Conservation (phyloP, 2,888 invertebrate species). For the Oscheius sp. region DNA sequence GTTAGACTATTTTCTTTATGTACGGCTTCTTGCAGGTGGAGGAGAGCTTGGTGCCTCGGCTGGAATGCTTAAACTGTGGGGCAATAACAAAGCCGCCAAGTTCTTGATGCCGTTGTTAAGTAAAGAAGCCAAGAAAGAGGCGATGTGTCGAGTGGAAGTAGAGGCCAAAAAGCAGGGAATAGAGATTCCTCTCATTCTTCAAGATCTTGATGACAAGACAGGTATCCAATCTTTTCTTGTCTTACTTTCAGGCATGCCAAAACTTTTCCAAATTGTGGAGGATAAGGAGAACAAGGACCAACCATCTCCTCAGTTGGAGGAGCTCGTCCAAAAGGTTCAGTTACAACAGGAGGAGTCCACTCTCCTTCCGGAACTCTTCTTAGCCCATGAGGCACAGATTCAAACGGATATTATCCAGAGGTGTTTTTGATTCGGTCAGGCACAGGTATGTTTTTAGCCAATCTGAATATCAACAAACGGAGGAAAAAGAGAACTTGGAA, state of each 20-base stretch:
- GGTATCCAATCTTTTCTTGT: constrained; percentile 8
- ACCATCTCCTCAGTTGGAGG: constrained; percentile 48
- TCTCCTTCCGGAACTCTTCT: constrained; percentile 30
- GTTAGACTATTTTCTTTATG: constrained; percentile 10
- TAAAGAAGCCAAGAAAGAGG: constrained; percentile 62
- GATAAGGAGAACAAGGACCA: constrained; percentile 48
- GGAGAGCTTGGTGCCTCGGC: constrained; percentile 65
- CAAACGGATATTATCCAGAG: constrained; percentile 56
- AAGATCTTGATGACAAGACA: constrained; percentile 64
- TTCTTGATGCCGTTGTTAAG: constrained; percentile 66
- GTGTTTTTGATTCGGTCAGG: not conserved
- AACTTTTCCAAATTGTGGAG: constrained; percentile 55
- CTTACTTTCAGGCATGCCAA: constrained; percentile 55
- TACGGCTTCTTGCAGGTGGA: constrained; percentile 32
- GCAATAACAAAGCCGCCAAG: constrained; percentile 67
- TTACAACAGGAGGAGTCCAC: constrained; percentile 46
- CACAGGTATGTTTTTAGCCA: not conserved
- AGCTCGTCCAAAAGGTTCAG: constrained; percentile 54
- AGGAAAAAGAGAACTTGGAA: constrained; percentile 44
- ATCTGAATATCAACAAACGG: constrained; percentile 64
- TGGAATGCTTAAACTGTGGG: constrained; percentile 70
- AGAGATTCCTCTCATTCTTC: constrained; percentile 67
- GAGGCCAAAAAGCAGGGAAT: constrained; percentile 68
- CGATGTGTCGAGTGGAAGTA: constrained; percentile 67
- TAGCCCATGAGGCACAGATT: constrained; percentile 56